Percentiles rank a stretch among this genome's conserved stretches.
Evolutionary conservation across 2,113 vertebrate species (phyloP).

Genomic region (Heliornis fulica): DNA sequence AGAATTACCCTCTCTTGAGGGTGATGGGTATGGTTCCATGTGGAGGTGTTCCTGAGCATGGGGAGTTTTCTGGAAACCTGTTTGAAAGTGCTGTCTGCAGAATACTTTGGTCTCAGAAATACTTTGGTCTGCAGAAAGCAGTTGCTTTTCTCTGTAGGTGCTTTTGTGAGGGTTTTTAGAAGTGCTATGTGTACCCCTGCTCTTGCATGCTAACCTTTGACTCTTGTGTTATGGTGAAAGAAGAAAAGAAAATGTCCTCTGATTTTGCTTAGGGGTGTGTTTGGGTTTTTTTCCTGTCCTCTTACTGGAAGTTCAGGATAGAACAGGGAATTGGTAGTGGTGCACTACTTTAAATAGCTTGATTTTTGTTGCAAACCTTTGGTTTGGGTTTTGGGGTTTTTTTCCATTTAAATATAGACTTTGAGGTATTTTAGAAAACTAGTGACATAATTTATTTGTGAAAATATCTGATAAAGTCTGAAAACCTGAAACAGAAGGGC

Average conservation of each 20-base stretch:
- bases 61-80: background rate
- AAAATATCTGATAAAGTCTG: background rate
- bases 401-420: background rate
- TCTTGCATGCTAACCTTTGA: background rate
- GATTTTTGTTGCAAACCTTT: background rate
- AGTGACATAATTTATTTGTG: background rate
- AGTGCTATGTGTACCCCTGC: background rate
- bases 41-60: background rate
- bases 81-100: background rate
- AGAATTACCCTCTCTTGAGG: background rate
- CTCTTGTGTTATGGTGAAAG: background rate
- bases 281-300: background rate
- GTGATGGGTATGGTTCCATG: background rate
- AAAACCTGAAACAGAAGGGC: background rate
- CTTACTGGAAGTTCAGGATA: background rate
- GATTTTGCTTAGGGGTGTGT: no score
- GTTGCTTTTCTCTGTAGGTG: background rate
- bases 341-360: background rate
- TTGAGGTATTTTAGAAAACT: background rate
- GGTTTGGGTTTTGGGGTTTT: background rate
- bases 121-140: background rate
- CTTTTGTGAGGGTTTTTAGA: background rate
- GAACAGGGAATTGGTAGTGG: background rate
- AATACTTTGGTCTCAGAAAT: background rate
- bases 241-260: background rate